phyloP scores from a whole-genome alignment of 2,113 vertebrate genomes.

The Calonectris borealis region DNA sequence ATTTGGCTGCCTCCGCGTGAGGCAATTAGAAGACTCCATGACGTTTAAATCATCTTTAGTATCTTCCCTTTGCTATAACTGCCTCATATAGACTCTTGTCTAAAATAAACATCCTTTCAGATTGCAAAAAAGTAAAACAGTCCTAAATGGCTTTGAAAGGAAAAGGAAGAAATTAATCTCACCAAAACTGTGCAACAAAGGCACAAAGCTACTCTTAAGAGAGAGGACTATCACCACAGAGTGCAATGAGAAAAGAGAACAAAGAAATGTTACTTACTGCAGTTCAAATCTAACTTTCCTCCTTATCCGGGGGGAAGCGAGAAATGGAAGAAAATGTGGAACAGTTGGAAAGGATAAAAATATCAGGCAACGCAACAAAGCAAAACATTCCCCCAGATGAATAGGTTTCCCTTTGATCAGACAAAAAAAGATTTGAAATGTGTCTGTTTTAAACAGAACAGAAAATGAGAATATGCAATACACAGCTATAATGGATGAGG shows the following conservation, averaged over 20 bases:
- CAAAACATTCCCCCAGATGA: neutral
- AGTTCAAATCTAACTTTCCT: neutral
- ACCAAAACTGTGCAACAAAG: neutral
- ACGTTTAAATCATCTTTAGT: neutral
- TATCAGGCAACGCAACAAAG: constrained; percentile 10
- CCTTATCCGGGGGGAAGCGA: neutral
- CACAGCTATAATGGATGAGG: neutral
- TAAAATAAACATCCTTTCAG: neutral
- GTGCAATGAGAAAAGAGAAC: neutral
- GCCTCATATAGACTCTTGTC: neutral
- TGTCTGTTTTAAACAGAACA: constrained; percentile 1
- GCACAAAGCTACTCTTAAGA: neutral
- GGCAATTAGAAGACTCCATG: neutral
- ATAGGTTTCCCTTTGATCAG: constrained; percentile 6
- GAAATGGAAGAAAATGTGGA: neutral
- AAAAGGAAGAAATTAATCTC: neutral
- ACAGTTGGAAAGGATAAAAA: constrained; percentile 7
- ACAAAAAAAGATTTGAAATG: neutral
- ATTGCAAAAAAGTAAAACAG: neutral
- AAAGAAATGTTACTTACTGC: neutral
- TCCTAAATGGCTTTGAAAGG: neutral
- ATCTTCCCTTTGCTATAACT: neutral
- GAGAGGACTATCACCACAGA: neutral
- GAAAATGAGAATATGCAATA: neutral
- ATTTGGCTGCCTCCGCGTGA: neutral